Evolutionary conservation across 2,113 vertebrate species (phyloP).

Genomic region (human): DNA sequence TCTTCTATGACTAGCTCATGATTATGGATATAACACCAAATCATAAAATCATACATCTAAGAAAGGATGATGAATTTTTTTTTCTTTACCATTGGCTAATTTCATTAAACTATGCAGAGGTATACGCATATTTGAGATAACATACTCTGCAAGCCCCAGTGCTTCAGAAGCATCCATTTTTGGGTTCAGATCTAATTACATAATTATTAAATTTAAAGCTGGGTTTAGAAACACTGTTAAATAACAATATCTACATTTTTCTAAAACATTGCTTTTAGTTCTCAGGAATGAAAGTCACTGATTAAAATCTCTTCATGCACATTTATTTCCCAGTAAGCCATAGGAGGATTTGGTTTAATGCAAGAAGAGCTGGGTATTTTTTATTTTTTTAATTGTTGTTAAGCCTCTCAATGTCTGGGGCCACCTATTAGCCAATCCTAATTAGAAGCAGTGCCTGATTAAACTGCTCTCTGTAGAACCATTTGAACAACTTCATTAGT

Average conservation of each 20-base stretch:
- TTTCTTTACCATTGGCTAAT: slow-evolving; percentile 15
- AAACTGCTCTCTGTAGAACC: slow-evolving; percentile 80
- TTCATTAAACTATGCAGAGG: slow-evolving; percentile 72
- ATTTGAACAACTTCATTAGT: slow-evolving; percentile 81
- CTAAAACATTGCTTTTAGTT: slow-evolving; percentile 72
- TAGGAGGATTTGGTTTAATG: neutral
- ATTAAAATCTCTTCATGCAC: slow-evolving; percentile 73
- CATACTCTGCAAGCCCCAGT: slow-evolving; percentile 11
- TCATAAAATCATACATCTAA: slow-evolving; percentile 62
- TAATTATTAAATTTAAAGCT: slow-evolving; percentile 74
- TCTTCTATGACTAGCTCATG: neutral
- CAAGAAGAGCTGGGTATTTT: neutral
- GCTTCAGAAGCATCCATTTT: slow-evolving; percentile 72
- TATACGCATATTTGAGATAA: slow-evolving; percentile 78
- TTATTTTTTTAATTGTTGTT: neutral
- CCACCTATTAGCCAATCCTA: slow-evolving; percentile 79
- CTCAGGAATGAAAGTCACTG: slow-evolving; percentile 57
- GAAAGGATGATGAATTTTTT: slow-evolving; percentile 46
- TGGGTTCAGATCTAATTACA: slow-evolving; percentile 73
- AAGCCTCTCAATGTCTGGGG: slow-evolving; percentile 64
- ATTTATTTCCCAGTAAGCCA: slow-evolving; percentile 67
- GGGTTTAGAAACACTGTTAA: slow-evolving; percentile 67
- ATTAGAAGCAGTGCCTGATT: slow-evolving; percentile 81
- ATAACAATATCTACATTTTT: slow-evolving; percentile 60
- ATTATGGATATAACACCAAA: slow-evolving; percentile 15